These are phyloP conservation scores for Gymnopithys bicolor DNA, from an alignment of 2,797 vertebrate genomes.

Conservation along the genomic window DNA sequence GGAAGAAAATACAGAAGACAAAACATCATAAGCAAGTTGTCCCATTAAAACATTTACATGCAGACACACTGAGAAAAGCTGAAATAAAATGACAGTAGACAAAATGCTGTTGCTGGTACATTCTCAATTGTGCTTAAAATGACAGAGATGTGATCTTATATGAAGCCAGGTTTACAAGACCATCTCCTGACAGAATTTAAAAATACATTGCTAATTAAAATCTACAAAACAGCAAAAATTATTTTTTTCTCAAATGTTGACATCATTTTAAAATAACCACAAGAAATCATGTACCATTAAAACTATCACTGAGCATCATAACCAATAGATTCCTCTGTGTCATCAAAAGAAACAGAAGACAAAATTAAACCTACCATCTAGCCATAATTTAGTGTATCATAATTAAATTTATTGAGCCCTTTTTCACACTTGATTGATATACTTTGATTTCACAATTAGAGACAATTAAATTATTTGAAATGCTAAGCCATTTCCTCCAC, in stretches of 20 bases:
- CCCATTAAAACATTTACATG: not conserved
- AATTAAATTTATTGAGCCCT: not conserved
- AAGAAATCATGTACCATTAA: not conserved
- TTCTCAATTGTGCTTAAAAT: constrained; percentile 9
- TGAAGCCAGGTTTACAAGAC: not conserved
- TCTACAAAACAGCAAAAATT: not conserved
- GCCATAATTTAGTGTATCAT: not conserved
- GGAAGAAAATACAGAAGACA: constrained; percentile 12
- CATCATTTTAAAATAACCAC: not conserved
- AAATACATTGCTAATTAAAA: not conserved
- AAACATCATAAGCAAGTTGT: constrained; percentile 9
- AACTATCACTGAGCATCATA: not conserved
- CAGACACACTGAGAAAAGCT: not conserved
- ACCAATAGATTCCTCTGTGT: not conserved
- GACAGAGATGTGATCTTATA: not conserved
- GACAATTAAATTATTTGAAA: constrained; percentile 28
- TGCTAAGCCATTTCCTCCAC: not conserved
- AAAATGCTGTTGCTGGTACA: not conserved
- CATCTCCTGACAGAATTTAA: not conserved
- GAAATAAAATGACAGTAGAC: not conserved
- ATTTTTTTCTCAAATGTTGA: not conserved
- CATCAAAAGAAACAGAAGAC: not conserved
- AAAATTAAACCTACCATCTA: constrained; percentile 14
- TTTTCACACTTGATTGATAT: constrained; percentile 4
- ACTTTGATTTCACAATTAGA: constrained; percentile 10